Evolutionary conservation across 2,797 vertebrate species (phyloP), one percentile per base, ranked within the genome.

Genomic region (Stomatorhinus walkeri): DNA sequence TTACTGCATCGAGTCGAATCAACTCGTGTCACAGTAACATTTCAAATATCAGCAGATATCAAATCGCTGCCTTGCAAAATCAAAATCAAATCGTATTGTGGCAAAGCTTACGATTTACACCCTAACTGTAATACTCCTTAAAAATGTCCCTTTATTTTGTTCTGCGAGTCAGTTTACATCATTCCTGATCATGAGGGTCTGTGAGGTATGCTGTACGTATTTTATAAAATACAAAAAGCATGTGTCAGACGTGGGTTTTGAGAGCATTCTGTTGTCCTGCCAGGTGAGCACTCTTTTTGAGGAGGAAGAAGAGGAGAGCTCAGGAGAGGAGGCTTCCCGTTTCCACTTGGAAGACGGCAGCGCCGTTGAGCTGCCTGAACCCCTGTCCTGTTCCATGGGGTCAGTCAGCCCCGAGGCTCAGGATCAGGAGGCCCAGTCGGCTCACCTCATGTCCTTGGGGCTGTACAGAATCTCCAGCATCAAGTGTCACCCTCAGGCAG

Each of bases 261-360:
- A 85, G n/a, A 85, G 4, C n/a, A 46, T 28, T 28, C 46, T 84
- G 22, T 85, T 10, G 51, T 61, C 61, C 88, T n/a, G 83, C 24
- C 81, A 96, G 96, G 96, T 96, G 64, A 95, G 91, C 89, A 93
- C 92, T 0, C 90, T 95, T 8, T 96, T 96, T 89, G 95, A 94
- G 88, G 95, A 94, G 51, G 89, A 85, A n/a, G 88, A 93, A 87
- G 89, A 89, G 16, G 89, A 52, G 87, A 91, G 88, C 89, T 90
- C 87, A 48, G 90, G 88, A 0, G 92, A 93, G 86, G 90, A 90
- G 88, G 86, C 92, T 9, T 43, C 89, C 59, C 87, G 91, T 22
- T 95, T 95, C 59, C 93, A 92, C 0, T 76, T 95, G 28, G 93
- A 94, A 51, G 92, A 92, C 46, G 5, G 83, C 40, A 88, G 43